Evolutionary conservation across 2,888 invertebrate genomes (phyloP).

Genomic region (Mellilla xanthometata): DNA sequence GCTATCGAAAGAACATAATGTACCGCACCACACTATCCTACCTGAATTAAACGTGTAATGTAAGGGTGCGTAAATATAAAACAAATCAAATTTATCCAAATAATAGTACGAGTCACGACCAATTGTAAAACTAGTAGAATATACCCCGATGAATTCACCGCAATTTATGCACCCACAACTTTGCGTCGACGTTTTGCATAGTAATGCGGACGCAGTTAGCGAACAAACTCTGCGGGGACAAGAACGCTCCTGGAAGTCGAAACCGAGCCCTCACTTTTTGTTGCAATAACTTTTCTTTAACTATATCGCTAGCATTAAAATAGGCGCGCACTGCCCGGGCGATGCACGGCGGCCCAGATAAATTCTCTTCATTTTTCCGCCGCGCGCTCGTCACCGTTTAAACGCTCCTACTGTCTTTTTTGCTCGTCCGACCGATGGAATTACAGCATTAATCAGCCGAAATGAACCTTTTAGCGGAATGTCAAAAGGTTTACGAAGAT

Average conservation of each 20-base stretch:
- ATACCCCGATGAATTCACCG: constrained; percentile 28
- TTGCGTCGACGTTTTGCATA: constrained; percentile 45
- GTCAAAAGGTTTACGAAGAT: constrained; percentile 74
- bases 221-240: constrained; percentile 38
- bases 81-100: constrained; percentile 5
- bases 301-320: constrained; percentile 40
- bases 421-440: constrained; percentile 64
- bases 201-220: constrained; percentile 38
- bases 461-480: constrained; percentile 78
- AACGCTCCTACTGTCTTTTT: constrained; percentile 64
- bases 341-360: constrained; percentile 62
- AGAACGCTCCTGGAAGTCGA: constrained; percentile 32
- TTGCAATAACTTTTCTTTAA: constrained; percentile 28
- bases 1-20: constrained; percentile 59
- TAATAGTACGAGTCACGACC: constrained; percentile 10
- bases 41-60: constrained; percentile 54
- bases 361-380: constrained; percentile 68
- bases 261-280: constrained; percentile 28
- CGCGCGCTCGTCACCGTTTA: constrained; percentile 60
- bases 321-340: constrained; percentile 50
- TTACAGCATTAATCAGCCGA: constrained; percentile 74
- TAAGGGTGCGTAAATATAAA: constrained; percentile 30
- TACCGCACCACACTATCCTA: constrained; percentile 53
- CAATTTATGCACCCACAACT: constrained; percentile 48
- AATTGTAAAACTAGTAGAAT: constrained; percentile 22